Percentiles rank a stretch among this genome's conserved stretches.
Conservation (phyloP, 2,113 vertebrate genomes). For the Nycticryphes semicollaris region DNA sequence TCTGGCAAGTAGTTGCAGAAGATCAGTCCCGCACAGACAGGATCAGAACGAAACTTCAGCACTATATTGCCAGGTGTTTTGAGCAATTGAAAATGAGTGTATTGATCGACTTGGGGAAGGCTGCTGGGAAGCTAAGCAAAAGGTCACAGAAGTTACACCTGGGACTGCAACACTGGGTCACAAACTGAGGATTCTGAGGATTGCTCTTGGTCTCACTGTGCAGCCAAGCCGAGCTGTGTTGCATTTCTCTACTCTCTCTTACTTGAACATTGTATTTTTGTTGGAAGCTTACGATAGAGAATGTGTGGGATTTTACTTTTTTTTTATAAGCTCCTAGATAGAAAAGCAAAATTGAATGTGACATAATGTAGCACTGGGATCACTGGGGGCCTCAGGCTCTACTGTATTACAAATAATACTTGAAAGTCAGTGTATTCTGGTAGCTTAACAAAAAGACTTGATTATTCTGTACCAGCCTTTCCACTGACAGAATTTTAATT, state of each 20-base stretch:
- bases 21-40: accelerated
- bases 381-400: not conserved
- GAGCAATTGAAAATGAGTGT: not conserved
- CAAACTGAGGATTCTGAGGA: not conserved
- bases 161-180: not conserved
- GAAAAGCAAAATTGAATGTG: not conserved
- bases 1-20: not conserved
- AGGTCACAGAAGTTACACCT: not conserved
- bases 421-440: not conserved
- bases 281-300: not conserved
- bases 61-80: accelerated
- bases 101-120: accelerated
- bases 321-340: not conserved
- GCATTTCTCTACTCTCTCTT: not conserved
- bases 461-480: not conserved
- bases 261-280: not conserved
- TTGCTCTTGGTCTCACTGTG: not conserved
- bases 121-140: not conserved
- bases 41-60: not conserved
- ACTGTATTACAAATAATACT: not conserved
- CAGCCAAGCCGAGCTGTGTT: accelerated
- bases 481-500: not conserved
- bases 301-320: not conserved
- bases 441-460: not conserved
- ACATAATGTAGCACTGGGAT: not conserved